Evolutionary conservation across 2,888 invertebrate genomes (phyloP), one percentile per base, ranked within the genome.

Genomic region (Spodoptera picta): DNA sequence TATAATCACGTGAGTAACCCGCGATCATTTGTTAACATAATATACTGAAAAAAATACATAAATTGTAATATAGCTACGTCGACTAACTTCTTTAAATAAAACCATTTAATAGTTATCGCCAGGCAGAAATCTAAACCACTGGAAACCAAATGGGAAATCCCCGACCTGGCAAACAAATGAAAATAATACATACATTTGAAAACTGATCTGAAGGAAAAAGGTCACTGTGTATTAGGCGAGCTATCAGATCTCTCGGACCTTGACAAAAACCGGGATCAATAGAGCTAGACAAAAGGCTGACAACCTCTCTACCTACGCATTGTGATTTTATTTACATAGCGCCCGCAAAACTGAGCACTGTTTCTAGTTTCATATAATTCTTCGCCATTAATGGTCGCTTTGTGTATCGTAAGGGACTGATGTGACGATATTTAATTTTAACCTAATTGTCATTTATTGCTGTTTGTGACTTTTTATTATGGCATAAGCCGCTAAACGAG

Each of bases 221-320:
- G 71, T 65, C 64, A 43, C 23, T 11, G 7, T 54, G 27, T 51
- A 66, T 55, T 54, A 60, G 50, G 57, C 0, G n/a, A 9, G 23
- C 57, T 71, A 66, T 62, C 68, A 58, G 50, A 54, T 53, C 45
- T 53, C 41, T 51, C 11, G 47, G 24, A 42, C 23, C 24, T 42
- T 31, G 52, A 53, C 58, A 49, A 53, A 64, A 71, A 53, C 49
- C 42, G 65, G 58, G 68, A 65, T 72, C 72, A 53, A 68, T 72
- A 72, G 45, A 53, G 58, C 58, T 57, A 65, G 58, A 48, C 72
- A 68, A 53, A 65, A 72, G 52, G 52, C 44, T 53, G 65, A 49
- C 47, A 71, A 45, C 31, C 58, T 46, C 36, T 14, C 49, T 41
- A 49, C 54, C 48, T 49, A 48, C 56, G 19, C 52, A 52, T 36